These are phyloP conservation scores for Actenoides lindsayi DNA, from an alignment of 2,113 vertebrate genomes.

Conservation along the genomic window DNA sequence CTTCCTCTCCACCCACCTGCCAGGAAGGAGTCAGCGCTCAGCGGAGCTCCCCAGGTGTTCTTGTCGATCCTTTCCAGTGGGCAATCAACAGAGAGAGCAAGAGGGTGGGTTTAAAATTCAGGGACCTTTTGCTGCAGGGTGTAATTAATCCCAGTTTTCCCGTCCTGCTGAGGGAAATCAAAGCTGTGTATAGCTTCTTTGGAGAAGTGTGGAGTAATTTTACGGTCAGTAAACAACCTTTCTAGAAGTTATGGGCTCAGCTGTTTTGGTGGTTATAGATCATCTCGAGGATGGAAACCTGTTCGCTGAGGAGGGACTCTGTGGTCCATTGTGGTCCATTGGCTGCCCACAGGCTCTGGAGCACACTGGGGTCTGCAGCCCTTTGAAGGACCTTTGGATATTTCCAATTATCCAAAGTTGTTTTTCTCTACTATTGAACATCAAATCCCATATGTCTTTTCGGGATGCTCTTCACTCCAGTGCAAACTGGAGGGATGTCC, in stretches of 20 bases:
- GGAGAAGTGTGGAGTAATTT: not conserved
- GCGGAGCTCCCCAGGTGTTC: not conserved
- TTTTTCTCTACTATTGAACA: not conserved
- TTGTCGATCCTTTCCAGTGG: not conserved
- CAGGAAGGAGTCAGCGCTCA: not conserved
- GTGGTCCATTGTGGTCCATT: no score
- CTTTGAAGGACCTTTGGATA: not conserved
- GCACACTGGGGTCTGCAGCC: not conserved
- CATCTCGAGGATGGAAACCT: not conserved
- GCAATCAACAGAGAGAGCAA: no score
- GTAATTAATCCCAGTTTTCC: not conserved
- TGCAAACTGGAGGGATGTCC: not conserved
- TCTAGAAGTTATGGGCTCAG: not conserved
- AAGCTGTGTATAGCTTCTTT: not conserved
- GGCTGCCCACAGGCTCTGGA: not conserved
- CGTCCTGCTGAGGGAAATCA: not conserved
- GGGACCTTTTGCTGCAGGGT: not conserved
- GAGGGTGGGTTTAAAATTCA: not conserved
- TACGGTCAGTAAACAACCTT: not conserved
- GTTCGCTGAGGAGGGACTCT: accelerated
- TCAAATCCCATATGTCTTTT: not conserved
- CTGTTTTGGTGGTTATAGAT: not conserved
- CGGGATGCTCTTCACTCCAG: not conserved
- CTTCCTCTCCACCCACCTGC: not conserved
- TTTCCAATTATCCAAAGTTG: not conserved